Evolutionary conservation across 2,888 invertebrate genomes (phyloP).

Genomic region (Leptura quadrifasciata): DNA sequence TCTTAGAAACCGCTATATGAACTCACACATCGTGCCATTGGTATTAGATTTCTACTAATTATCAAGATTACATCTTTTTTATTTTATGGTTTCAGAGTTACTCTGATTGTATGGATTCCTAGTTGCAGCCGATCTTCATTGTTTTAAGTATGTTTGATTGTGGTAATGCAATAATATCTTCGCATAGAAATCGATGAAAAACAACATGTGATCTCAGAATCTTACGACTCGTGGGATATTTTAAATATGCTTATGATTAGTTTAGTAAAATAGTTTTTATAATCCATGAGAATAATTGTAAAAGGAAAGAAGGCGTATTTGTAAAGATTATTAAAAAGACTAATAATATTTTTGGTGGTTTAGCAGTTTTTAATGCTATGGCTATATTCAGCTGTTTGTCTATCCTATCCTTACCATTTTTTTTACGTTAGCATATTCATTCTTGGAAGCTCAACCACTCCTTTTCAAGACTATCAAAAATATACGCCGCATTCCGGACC

Average conservation of each 20-base stretch:
- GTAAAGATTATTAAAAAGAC: too few relatives aligned
- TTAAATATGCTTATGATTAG: neutral
- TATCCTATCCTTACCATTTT: too few relatives aligned
- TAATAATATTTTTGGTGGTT: too few relatives aligned
- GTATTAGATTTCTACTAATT: constrained; percentile 18
- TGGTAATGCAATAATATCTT: neutral
- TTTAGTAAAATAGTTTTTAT: neutral
- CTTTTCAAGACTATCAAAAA: too few relatives aligned
- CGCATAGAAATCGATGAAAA: neutral
- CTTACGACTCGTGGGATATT: neutral
- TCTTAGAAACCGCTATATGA: constrained; percentile 4
- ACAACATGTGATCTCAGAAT: neutral
- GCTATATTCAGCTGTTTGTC: too few relatives aligned
- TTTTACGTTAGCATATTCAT: too few relatives aligned
- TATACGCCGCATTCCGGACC: neutral
- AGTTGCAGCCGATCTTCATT: neutral
- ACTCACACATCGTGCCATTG: neutral
- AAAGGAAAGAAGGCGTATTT: neutral
- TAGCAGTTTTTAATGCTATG: too few relatives aligned
- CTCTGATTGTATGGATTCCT: neutral
- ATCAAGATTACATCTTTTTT: constrained; percentile 4
- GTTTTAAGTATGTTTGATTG: neutral
- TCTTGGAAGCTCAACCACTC: too few relatives aligned
- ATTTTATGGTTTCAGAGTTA: constrained; percentile 14
- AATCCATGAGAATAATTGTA: neutral